phyloP scores from a whole-genome alignment of 2,888 invertebrate genomes.

The Drosophila ezoana region DNA sequence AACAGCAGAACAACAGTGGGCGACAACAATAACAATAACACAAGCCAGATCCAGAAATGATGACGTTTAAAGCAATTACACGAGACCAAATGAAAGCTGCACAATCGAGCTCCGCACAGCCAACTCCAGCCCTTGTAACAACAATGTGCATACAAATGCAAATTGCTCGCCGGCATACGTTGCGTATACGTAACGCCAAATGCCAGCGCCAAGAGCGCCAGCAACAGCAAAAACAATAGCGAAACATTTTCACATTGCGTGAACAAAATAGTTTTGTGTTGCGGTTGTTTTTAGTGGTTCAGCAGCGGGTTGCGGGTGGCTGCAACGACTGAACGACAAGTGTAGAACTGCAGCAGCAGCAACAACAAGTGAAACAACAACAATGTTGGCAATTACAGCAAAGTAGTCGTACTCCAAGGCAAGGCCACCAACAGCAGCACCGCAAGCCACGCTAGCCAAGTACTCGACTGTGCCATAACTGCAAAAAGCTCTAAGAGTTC shows the following conservation, averaged over 20 bases:
- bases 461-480: slow-evolving; percentile 31
- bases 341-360: slow-evolving; percentile 32
- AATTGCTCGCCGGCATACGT: slow-evolving; percentile 71
- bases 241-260: slow-evolving; percentile 77
- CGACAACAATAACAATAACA: slow-evolving; percentile 25
- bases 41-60: slow-evolving; percentile 53
- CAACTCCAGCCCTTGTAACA: slow-evolving; percentile 37
- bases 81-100: slow-evolving; percentile 50
- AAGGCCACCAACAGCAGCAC: slow-evolving; percentile 26
- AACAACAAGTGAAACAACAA: slow-evolving; percentile 44
- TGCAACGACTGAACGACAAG: slow-evolving; percentile 48
- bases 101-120: slow-evolving; percentile 13
- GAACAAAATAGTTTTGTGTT: slow-evolving; percentile 81
- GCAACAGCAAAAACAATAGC: slow-evolving; percentile 49
- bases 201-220: slow-evolving; percentile 48
- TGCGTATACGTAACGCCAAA: slow-evolving; percentile 77
- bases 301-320: slow-evolving; percentile 28
- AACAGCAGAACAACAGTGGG: slow-evolving; percentile 3
- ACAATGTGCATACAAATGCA: slow-evolving; percentile 81
- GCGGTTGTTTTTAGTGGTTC: slow-evolving; percentile 76
- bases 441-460: slow-evolving; percentile 31
- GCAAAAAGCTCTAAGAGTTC: slow-evolving; percentile 30
- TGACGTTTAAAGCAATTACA: slow-evolving; percentile 80
- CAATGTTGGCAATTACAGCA: slow-evolving; percentile 68
- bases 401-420: slow-evolving; percentile 48